Conservation (phyloP, 1,140 invertebrate species). For the Euschistus heros region DNA sequence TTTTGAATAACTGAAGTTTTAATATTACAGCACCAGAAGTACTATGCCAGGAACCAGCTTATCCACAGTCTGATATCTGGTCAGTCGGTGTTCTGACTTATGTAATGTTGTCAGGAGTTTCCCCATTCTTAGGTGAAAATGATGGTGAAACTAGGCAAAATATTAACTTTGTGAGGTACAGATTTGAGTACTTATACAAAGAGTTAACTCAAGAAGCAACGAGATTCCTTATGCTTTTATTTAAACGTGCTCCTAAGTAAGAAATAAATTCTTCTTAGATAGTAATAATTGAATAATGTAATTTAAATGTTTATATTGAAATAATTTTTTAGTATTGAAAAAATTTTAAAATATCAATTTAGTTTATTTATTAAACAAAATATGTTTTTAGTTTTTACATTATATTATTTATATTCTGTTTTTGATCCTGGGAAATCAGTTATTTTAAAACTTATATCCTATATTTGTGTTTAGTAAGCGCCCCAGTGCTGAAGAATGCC, state of each 20-base stretch:
- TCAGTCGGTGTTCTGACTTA: constrained; percentile 86
- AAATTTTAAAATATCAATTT: too few species aligned
- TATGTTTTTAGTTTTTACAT: too few species aligned
- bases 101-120: constrained; percentile 84
- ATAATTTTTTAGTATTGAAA: too few species aligned
- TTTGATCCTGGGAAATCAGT: too few species aligned
- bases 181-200: constrained; percentile 88
- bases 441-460: too few species aligned
- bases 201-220: constrained; percentile 90
- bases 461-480: constrained; percentile 61
- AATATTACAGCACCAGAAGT: constrained; percentile 86
- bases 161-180: constrained; percentile 83
- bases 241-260: constrained; percentile 86
- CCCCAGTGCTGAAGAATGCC: constrained; percentile 83
- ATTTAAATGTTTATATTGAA: too few species aligned
- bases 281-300: too few species aligned
- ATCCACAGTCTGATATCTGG: constrained; percentile 91
- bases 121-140: constrained; percentile 77
- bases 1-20: too few species aligned
- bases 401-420: too few species aligned
- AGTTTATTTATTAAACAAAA: too few species aligned
- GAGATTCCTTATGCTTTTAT: constrained; percentile 86
- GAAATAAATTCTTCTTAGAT: constrained; percentile 25
- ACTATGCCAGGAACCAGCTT: constrained; percentile 70
- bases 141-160: constrained; percentile 81